phyloP scores from a whole-genome alignment of 2,797 vertebrate genomes.

The Carapus acus region DNA sequence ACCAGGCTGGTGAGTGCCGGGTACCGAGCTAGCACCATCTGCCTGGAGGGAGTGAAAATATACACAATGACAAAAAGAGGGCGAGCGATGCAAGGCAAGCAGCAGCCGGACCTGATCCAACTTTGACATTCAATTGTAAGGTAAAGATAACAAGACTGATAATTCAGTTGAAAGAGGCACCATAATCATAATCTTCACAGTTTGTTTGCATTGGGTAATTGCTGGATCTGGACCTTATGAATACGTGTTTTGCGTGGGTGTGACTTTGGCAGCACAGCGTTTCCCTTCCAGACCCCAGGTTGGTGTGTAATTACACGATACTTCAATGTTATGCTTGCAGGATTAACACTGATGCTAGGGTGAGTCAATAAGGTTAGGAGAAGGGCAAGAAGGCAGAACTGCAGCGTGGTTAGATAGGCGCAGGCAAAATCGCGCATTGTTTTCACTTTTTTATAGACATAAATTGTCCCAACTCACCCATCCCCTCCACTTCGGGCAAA shows the following conservation, averaged over 20 bases:
- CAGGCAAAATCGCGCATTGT: slow-evolving; percentile 39
- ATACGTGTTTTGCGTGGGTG: slow-evolving; percentile 3
- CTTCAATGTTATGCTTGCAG: slow-evolving; percentile 36
- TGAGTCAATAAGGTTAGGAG: slow-evolving; percentile 52
- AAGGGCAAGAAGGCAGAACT: slow-evolving; percentile 45
- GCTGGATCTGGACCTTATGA: slow-evolving; percentile 13
- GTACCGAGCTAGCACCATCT: slow-evolving; percentile 80
- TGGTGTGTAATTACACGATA: slow-evolving; percentile 12
- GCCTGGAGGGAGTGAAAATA: slow-evolving; percentile 70
- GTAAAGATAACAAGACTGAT: not conserved
- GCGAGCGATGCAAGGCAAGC: slow-evolving; percentile 10
- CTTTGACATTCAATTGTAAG: slow-evolving; percentile 3
- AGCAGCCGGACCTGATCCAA: slow-evolving; percentile 13
- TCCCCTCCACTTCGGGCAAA: slow-evolving; percentile 61
- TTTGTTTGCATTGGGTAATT: too few relatives aligned
- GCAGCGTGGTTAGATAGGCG: slow-evolving; percentile 46
- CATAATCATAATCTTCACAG: too few relatives aligned
- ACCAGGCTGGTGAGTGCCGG: slow-evolving; percentile 77
- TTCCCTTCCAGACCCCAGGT: slow-evolving; percentile 9
- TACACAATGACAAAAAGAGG: slow-evolving; percentile 44
- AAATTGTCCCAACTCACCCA: slow-evolving; percentile 66
- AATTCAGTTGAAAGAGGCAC: slow-evolving; percentile 7
- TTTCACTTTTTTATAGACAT: slow-evolving; percentile 13
- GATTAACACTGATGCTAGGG: slow-evolving; percentile 24
- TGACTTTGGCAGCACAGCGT: slow-evolving; percentile 24